Evolutionary conservation across 2,888 invertebrate genomes (phyloP), one percentile per base, ranked within the genome.

Genomic region (Lasioglossum leucozonium): DNA sequence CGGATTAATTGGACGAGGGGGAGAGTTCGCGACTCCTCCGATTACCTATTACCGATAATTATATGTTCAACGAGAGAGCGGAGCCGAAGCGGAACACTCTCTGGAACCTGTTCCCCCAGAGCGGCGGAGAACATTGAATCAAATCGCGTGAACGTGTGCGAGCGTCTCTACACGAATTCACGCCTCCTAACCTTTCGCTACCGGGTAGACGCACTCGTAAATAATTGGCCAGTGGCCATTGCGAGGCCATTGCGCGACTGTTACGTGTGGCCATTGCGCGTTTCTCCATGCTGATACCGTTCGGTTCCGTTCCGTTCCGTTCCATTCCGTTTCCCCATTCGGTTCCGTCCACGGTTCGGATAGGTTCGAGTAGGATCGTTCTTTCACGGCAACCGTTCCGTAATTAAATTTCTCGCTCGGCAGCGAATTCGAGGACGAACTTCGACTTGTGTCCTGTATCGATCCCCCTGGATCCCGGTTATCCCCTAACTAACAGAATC

Each of bases 41-140:
- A 90, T 90, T 89, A 88, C 74, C 91, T 89, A 90, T 90, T 90
- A 87, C 82, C 83, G 79, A 83, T 90, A 90, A 90, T 90, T 91
- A 90, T 88, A 90, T 85, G 91, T 87, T 89, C 81, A 84, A 83
- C 82, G 77, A 44, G 80, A 73, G 85, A 79, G 47, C 71, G 72
- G 77, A 78, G 65, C 47, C 73, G 75, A 73, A 67, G 69, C 77
- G 77, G 74, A 82, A 72, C 76, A 77, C 77, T 73, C 69, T 71
- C 73, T 11, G 58, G 74, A 90, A 90, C 90, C 90, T 88, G 91
- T 91, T 89, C 88, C 87, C 82, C 80, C 83, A 74, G 83, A 75
- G 77, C 71, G 55, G 77, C 71, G 55, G 71, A 37, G 77, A 73
- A 90, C 87, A 88, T 88, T 87, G 89, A 90, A 90, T 90, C 89